Conservation (phyloP, 2,797 vertebrate species). For the Poecilia wingei region DNA sequence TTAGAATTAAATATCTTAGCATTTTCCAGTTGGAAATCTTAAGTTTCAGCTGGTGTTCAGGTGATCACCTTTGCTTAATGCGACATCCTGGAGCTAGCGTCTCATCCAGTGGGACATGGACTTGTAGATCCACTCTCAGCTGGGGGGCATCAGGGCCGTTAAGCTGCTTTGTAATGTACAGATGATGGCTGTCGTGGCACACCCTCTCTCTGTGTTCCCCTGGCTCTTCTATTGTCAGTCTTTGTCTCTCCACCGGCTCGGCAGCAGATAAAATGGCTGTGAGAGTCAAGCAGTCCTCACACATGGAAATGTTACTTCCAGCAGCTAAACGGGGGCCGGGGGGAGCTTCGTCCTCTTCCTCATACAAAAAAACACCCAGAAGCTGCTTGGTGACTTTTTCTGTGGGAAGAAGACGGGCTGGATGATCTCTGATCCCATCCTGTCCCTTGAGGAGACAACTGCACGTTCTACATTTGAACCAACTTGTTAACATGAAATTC, state of each 20-base stretch:
- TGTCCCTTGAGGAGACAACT: constrained; percentile 34
- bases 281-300: constrained; percentile 21
- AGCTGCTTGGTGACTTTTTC: constrained; percentile 30
- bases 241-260: constrained; percentile 23
- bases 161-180: constrained; percentile 59
- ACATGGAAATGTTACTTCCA: constrained; percentile 52
- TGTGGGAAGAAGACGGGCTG: constrained; percentile 62
- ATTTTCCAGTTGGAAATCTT: not conserved
- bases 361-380: constrained; percentile 7
- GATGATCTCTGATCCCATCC: constrained; percentile 22
- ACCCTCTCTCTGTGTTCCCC: constrained; percentile 16
- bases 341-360: not conserved
- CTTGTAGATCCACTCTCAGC: constrained; percentile 18
- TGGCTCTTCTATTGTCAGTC: constrained; percentile 28
- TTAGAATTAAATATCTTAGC: not conserved
- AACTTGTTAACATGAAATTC: constrained; percentile 29
- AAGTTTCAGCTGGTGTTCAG: not conserved
- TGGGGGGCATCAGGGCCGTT: constrained; percentile 31
- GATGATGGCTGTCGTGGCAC: constrained; percentile 21
- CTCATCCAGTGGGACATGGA: constrained; percentile 26
- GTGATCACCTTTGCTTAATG: not conserved
- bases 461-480: constrained; percentile 28
- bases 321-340: not conserved
- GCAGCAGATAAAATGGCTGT: not conserved
- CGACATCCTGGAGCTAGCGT: not conserved